Base-by-base conservation (phyloP, 2,113 vertebrate species). In the Callipepla californica region DNA sequence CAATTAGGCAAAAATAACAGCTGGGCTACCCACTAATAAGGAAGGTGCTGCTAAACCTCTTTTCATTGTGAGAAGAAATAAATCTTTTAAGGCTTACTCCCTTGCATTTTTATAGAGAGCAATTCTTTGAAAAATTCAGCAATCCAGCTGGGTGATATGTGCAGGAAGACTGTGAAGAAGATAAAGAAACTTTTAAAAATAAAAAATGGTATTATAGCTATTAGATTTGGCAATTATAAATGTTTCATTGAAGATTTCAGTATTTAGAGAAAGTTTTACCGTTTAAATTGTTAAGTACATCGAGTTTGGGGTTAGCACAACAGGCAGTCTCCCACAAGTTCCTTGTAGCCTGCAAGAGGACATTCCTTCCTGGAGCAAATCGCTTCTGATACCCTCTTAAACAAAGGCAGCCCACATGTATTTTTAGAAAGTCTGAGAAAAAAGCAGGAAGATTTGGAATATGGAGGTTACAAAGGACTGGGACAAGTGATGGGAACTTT, bases 1-100 rank as follows among this genome's bases (percentile, higher is more conserved):
- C 95, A 96, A 94, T 96, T 96, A 96, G 94, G 95, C 93, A 96
- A 96, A 96, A 96, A 95, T 96, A 96, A 96, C 95, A 96, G 95
- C 96, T 96, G 96, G 95, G 93, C 95, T 96, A 96, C 96, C 95
- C 94, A 95, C 95, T 96, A 96, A 95, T 95, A 94, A 96, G 96
- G 92, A 96, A 96, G 96, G 95, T 96, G 90, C 94, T 95, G 96
- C 94, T 95, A 96, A 96, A 96, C 94, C 94, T 96, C 94, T 95
- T 96, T 96, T 96, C 93, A 95, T 95, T 95, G 94, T 94, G 96
- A 96, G 96, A 96, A 96, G 96, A 96, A 96, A 96, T 95, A 95
- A 95, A 95, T 95, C 96, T 96, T 96, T 95, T 95, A 96, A 96
- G 95, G 94, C 94, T 96, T 95, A 91, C 93, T 94, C 94, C 95